Evolutionary conservation across 2,113 vertebrate genomes (phyloP), one percentile per base, ranked within the genome.

Genomic region (Mugil cephalus): DNA sequence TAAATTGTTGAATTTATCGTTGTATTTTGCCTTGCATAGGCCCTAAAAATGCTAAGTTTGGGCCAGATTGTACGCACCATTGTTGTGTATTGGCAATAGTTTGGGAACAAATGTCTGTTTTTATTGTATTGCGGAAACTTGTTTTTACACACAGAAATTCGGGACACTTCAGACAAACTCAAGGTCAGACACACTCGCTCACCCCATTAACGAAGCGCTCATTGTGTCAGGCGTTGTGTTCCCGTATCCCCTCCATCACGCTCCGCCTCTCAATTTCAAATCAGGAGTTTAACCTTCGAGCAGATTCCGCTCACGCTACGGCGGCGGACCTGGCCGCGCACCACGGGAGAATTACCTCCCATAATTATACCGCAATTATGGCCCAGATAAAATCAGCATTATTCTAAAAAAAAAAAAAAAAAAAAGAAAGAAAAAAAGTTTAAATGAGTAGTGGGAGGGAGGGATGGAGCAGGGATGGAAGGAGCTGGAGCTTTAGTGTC

Each of bases 291-390:
- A 87, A 89, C 76, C 79, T 87, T 80, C 59, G 5, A 87, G 84
- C 77, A 60, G 81, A 89, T 91, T 86, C 89, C 36, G 83, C 87
- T 90, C 81, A 92, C 84, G 84, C 75, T 53, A 14, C 51, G 64
- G 68, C 83, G n/a, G 54, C 70, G 67, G 87, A 88, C 83, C 79
- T 87, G 81, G 73, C 74, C 77, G 17, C 4, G 85, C 83, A 81
- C 85, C 87, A 76, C 21, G 69, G 73, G 86, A 92, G 88, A 88
- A 92, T 91, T 88, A 91, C 88, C 88, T 90, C 85, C 75, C 82
- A 85, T 93, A 93, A 94, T 93, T 92, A 93, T 80, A 91, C 89
- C 14, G 78, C 90, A 93, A 93, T 93, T 93, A 93, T 69, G 68
- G 80, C 11, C 1, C 0, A 74, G 93, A 94, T 93, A 91, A 83